Evolutionary conservation across 2,797 vertebrate species (phyloP).

Genomic region (Gymnothorax javanicus): DNA sequence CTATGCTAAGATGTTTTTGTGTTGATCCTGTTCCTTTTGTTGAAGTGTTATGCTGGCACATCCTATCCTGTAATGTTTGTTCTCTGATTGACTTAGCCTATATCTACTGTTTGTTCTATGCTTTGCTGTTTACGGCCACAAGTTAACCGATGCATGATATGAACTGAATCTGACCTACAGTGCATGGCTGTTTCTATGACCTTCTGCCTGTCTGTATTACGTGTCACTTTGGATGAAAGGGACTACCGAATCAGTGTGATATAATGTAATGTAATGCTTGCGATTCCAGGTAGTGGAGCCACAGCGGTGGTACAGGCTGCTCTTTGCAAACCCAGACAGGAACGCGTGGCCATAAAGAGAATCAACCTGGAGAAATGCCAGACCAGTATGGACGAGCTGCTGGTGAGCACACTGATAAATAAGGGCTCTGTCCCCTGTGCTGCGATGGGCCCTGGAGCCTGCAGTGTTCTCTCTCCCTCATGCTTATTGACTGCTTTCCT

Average conservation of each 20-base stretch:
- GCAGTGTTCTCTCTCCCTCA: conserved; percentile 5
- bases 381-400: conserved; percentile 98
- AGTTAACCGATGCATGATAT: no score
- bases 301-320: conserved; percentile 98
- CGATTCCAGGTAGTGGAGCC: conserved; percentile 89
- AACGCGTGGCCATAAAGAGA: conserved; percentile 97
- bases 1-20: not conserved
- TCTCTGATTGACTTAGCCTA: no score
- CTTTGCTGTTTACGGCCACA: no score
- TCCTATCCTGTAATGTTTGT: no score
- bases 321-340: conserved; percentile 91
- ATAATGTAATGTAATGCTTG: not conserved
- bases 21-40: no score
- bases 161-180: no score
- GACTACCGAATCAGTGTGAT: no score
- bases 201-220: no score
- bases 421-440: conserved; percentile 42
- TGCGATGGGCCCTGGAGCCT: not conserved
- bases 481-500: conserved; percentile 38
- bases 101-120: no score
- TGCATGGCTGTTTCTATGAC: no score
- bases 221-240: no score
- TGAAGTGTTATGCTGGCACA: no score
- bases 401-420: conserved; percentile 80
- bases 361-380: conserved; percentile 99